Evolutionary conservation across 2,113 vertebrate genomes (phyloP), one percentile per base, ranked within the genome.

Genomic region (Carassius gibelio): DNA sequence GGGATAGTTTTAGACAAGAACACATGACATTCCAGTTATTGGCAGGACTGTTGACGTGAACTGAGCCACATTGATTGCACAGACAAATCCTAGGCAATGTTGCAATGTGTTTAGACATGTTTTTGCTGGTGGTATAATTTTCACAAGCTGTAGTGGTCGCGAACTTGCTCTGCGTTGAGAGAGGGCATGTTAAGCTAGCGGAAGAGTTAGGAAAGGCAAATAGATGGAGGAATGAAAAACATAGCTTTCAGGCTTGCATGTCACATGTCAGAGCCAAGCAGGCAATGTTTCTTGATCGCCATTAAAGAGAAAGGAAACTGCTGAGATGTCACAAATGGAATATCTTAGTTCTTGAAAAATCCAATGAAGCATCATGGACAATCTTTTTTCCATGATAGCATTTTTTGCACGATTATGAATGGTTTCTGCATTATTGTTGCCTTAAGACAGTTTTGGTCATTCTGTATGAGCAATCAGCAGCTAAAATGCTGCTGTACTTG

Each of bases 61-160:
- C 30, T 74, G 30, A 80, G 66, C 19, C 79, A 23, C 45, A 66
- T 55, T 84, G 75, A 78, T 77, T 84, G 66, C 75, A 68, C 17
- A 21, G 61, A 77, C 23, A 66, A 78, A 76, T 78, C 45, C 61
- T 34, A 38, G 23, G 38, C 42, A 48, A 45, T 50, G 15, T 84
- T 34, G 71, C 57, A 75, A 75, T 84, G 21, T 48, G 72, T 84
- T 36, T 66, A 77, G 74, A 76, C 59, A 55, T 84, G 72, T 76
- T 66, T 55, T 62, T 66, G 74, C 59, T 76, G 57, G 30, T 66
- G 42, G 36, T 76, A 45, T 21, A 61, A 75, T 76, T 74, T 83
- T 76, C 71, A 75, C 17, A 7, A 81, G 45, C 45, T 23, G 59
- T 59, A 30, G 59, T 84, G 59, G 30, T 62, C 59, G 15, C 21